Evolutionary conservation across 1,140 invertebrate species (phyloP), one percentile per base, ranked within the genome.

Genomic region (Frieseomelitta varia): DNA sequence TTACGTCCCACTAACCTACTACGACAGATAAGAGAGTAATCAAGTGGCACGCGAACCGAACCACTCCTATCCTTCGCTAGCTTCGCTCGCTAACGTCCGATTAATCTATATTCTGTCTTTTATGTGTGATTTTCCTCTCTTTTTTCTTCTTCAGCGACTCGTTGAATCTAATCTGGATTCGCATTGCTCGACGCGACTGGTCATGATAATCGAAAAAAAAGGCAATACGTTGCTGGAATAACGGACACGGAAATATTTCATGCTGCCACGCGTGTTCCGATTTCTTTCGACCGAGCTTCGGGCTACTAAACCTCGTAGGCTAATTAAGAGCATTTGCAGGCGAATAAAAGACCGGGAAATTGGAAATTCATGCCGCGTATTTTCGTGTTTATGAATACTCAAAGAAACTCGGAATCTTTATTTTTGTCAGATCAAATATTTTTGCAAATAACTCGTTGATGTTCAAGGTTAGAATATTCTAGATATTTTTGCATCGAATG

Each of bases 1-100:
- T 88, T 55, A 12, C 79, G 84, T 75, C 84, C 81, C 86, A 86
- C 84, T 89, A 84, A 89, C 88, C 88, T 75, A 89, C 63, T 87
- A 61, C 39, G 53, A 53, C 24, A 73, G 73, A 88, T 88, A 88
- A 86, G 69, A 83, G 80, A 53, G 27, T 30, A 27, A 74, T 74
- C 51, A n/a, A 30, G 47, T 21, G 19, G 30, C 14, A n/a, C 12
- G 55, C 65, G 19, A 58, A 71, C 34, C n/a, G 39, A 14, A 80
- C 77, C 68, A 30, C 58, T 85, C 78, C 78, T 85, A 39, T 81
- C 3, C 39, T 19, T 39, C 12, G 1, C 27, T 21, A 1, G 47
- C 53, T 79, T 58, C 19, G 10, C 19, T 71, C 21, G 81, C 11
- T 15, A 19, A 21, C 24, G 63, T 27, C 55, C 55, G 65, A 76